Evolutionary conservation across 1,140 invertebrate species (phyloP).

Genomic region (Palaemon carinicauda): DNA sequence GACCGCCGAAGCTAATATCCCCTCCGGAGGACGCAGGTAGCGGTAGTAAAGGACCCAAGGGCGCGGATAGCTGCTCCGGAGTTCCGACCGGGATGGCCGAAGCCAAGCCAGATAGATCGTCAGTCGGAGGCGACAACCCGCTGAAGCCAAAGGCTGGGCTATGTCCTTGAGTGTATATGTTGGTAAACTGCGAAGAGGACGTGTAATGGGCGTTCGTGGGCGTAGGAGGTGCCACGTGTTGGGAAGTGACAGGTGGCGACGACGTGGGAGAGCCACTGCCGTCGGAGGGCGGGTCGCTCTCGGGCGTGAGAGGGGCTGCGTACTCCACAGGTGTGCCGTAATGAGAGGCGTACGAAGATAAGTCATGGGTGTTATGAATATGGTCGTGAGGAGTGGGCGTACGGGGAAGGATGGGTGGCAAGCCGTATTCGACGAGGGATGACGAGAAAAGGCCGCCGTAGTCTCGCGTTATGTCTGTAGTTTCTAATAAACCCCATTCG

Average conservation of each 20-base stretch:
- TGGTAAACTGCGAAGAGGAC: background rate
- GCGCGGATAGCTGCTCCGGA: background rate
- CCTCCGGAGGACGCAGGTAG: background rate
- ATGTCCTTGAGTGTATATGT: background rate
- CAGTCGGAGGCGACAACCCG: conserved; percentile 31
- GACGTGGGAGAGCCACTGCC: conserved; percentile 33
- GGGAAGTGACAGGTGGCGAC: background rate
- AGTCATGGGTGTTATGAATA: conserved; percentile 20
- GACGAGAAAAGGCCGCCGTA: conserved; percentile 51
- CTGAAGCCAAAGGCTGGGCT: conserved; percentile 9
- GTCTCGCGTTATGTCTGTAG: conserved; percentile 40
- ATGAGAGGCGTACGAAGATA: conserved; percentile 12
- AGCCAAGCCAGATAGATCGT: conserved; percentile 21
- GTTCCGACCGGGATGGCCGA: conserved; percentile 11
- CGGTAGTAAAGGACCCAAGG: conserved; percentile 24
- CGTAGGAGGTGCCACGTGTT: background rate
- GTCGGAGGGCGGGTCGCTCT: conserved; percentile 45
- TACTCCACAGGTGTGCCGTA: conserved; percentile 30
- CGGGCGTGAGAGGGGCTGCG: conserved; percentile 45
- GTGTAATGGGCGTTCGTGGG: conserved; percentile 4
- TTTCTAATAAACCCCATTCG: conserved; percentile 39
- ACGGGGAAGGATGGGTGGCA: conserved; percentile 39
- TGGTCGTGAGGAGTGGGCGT: conserved; percentile 41
- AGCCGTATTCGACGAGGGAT: conserved; percentile 46
- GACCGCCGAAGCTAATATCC: conserved; percentile 17